Conservation (phyloP, 2,888 invertebrate species). For the Crematogaster levior region DNA sequence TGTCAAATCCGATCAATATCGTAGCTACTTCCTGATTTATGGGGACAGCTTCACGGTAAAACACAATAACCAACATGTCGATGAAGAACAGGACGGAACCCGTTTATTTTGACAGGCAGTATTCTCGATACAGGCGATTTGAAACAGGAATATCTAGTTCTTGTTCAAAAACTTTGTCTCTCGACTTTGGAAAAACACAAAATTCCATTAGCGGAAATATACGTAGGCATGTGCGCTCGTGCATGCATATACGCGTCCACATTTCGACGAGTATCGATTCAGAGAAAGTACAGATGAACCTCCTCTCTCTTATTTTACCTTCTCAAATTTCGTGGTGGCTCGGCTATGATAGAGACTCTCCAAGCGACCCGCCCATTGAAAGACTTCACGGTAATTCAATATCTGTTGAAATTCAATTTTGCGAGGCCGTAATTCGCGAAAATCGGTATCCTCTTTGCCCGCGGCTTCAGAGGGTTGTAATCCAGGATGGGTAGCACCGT, state of each 20-base stretch:
- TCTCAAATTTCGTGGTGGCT: slow-evolving; percentile 17
- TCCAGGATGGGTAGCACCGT: slow-evolving; percentile 59
- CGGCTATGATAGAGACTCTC: background rate
- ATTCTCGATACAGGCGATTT: slow-evolving; percentile 12
- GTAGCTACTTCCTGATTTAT: slow-evolving; percentile 41
- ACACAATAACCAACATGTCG: slow-evolving; percentile 50
- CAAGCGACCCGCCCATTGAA: background rate
- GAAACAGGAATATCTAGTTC: background rate
- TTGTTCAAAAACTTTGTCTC: slow-evolving; percentile 8
- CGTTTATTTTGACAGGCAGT: slow-evolving; percentile 32
- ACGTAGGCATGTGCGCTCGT: background rate
- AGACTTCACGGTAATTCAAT: slow-evolving; percentile 53
- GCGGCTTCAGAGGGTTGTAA: slow-evolving; percentile 64
- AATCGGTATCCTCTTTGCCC: slow-evolving; percentile 61
- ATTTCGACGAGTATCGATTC: slow-evolving; percentile 31
- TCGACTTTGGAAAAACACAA: background rate
- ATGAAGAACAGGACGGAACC: slow-evolving; percentile 25
- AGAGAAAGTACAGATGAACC: background rate
- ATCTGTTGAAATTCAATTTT: slow-evolving; percentile 64
- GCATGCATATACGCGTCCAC: background rate
- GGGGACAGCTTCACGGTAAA: slow-evolving; percentile 10
- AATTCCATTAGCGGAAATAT: slow-evolving; percentile 12
- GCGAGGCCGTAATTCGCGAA: slow-evolving; percentile 58
- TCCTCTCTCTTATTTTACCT: slow-evolving; percentile 25
- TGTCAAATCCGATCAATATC: slow-evolving; percentile 53